These are phyloP conservation scores for Coronaproctus castanopsis DNA, from an alignment of 2,888 invertebrate species.

Conservation along the genomic window DNA sequence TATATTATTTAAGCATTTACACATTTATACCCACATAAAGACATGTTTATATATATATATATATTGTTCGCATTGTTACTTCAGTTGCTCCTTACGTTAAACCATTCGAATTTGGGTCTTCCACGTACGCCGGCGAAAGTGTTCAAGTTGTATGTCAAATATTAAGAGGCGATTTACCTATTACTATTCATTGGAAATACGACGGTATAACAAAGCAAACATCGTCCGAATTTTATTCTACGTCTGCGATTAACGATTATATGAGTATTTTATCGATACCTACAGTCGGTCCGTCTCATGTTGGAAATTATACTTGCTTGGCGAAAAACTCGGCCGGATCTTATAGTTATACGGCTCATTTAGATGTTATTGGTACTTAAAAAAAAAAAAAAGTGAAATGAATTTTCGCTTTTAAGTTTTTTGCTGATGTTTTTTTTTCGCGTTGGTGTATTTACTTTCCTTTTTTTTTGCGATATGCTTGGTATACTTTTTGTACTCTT, in stretches of 20 bases:
- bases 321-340: conserved; percentile 37
- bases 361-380: conserved; percentile 10
- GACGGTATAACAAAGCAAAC: conserved; percentile 26
- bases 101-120: conserved; percentile 42
- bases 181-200: conserved; percentile 45
- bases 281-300: conserved; percentile 22
- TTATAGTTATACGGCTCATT: conserved; percentile 39
- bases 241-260: conserved; percentile 29
- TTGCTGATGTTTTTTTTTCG: not conserved
- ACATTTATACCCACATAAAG: not conserved
- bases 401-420: not conserved
- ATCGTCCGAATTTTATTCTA: conserved; percentile 20
- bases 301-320: conserved; percentile 27
- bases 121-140: conserved; percentile 30
- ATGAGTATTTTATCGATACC: conserved; percentile 23
- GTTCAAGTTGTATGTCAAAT: conserved; percentile 32
- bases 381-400: not conserved
- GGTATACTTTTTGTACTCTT: too few relatives aligned
- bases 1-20: too few relatives aligned
- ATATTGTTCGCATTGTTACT: conserved; percentile 14
- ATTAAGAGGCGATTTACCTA: conserved; percentile 37
- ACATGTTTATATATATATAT: too few relatives aligned
- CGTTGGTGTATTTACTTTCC: not conserved
- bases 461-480: not conserved
- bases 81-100: conserved; percentile 27